Percentiles rank a stretch among this genome's conserved stretches.
Evolutionary conservation across 2,888 invertebrate species (phyloP).

Genomic region (Rosalia funebris): DNA sequence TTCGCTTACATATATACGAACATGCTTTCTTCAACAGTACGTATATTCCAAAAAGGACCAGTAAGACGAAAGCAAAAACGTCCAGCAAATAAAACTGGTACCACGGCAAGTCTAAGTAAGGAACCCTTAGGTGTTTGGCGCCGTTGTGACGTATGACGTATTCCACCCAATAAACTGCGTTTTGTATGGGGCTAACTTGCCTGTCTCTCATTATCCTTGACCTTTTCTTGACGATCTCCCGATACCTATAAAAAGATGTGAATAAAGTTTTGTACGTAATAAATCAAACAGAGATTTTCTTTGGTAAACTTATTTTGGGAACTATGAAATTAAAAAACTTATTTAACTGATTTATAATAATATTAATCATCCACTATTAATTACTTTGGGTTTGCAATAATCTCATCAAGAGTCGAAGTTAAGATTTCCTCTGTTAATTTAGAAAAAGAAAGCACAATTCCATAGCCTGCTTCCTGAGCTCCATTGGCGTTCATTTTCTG

Average conservation of each 20-base stretch:
- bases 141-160: slow-evolving; percentile 42
- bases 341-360: no score
- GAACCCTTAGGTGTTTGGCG: slow-evolving; percentile 40
- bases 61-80: slow-evolving; percentile 25
- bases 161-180: slow-evolving; percentile 43
- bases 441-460: slow-evolving; percentile 10
- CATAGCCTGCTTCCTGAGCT: slow-evolving; percentile 23
- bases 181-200: slow-evolving; percentile 35
- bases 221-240: slow-evolving; percentile 29
- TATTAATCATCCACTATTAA: no score
- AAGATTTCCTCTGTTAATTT: slow-evolving; percentile 28
- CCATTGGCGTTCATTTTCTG: slow-evolving; percentile 33
- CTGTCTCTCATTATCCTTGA: slow-evolving; percentile 39
- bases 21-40: background rate
- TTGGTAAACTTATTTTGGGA: no score
- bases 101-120: slow-evolving; percentile 38
- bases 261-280: no score
- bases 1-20: background rate
- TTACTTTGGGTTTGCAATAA: slow-evolving; percentile 36
- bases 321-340: no score
- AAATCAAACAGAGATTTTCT: no score
- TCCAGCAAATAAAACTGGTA: slow-evolving; percentile 45
- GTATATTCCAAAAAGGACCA: background rate
- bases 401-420: slow-evolving; percentile 27
- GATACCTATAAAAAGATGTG: slow-evolving; percentile 33